Evolutionary conservation across 2,888 invertebrate species (phyloP).

Genomic region (Sipha maydis): DNA sequence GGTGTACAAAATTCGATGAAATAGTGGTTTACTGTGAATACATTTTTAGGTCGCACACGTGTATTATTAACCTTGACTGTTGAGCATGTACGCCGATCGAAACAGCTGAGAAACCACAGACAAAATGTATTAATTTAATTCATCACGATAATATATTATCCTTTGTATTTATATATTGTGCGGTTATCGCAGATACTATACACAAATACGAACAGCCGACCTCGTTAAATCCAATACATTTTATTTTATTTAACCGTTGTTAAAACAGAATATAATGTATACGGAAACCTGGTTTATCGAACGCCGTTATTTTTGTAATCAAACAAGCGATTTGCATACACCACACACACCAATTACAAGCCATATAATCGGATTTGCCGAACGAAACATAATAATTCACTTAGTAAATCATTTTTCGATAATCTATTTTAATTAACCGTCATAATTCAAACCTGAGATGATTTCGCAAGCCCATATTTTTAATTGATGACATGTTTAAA

Average conservation of each 20-base stretch:
- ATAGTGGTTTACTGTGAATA: not conserved
- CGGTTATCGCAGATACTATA: not conserved
- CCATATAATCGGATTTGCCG: not conserved
- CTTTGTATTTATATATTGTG: not conserved
- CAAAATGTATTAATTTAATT: not conserved
- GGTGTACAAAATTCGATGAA: not conserved
- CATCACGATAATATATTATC: not conserved
- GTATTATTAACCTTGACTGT: not conserved
- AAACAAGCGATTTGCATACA: slow-evolving; percentile 7
- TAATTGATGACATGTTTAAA: slow-evolving; percentile 25
- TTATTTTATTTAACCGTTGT: not conserved
- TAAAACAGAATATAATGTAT: not conserved
- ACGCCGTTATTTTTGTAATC: not conserved
- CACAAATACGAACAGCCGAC: not conserved
- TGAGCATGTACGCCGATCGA: not conserved
- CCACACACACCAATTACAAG: slow-evolving; percentile 3
- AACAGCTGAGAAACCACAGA: not conserved
- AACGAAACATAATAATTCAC: slow-evolving; percentile 8
- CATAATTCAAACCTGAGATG: slow-evolving; percentile 30
- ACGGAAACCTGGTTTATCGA: not conserved
- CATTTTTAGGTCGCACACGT: not conserved
- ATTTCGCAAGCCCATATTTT: slow-evolving; percentile 3
- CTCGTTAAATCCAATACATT: not conserved
- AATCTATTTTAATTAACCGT: slow-evolving; percentile 49
- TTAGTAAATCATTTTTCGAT: slow-evolving; percentile 41